A percentile compares a stretch with the other conserved stretches of the same genome.
Conservation (phyloP, 2,113 vertebrate species). For the Calidris pygmaea region DNA sequence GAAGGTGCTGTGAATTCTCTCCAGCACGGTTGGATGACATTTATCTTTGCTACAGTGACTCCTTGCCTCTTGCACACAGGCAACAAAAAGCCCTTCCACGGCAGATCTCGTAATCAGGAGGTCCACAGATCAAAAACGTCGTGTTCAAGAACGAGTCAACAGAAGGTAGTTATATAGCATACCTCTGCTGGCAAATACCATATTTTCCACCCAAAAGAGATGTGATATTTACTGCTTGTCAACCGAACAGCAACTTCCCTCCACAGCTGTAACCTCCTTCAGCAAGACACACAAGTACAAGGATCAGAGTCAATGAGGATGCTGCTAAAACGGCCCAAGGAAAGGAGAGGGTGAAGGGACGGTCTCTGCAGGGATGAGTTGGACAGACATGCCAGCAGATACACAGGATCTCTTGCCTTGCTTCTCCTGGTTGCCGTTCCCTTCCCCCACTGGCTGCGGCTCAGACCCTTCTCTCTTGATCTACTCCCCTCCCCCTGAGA, state of each 20-base stretch:
- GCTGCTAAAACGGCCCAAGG: background rate
- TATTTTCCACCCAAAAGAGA: background rate
- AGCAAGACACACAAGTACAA: background rate
- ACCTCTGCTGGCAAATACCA: background rate
- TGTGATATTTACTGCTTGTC: background rate
- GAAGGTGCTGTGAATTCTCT: constrained; percentile 26
- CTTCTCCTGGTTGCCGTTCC: constrained; percentile 2
- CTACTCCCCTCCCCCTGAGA: constrained; percentile 28
- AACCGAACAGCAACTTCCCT: background rate
- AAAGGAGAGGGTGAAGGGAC: background rate
- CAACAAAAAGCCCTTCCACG: background rate
- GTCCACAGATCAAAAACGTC: background rate
- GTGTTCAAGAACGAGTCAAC: background rate
- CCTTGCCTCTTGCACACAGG: background rate
- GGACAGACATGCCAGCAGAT: background rate
- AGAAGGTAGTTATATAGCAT: background rate
- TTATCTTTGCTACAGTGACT: background rate
- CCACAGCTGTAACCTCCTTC: background rate
- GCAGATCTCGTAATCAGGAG: background rate
- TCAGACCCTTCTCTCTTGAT: constrained; percentile 23
- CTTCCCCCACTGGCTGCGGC: background rate
- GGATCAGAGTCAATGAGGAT: background rate
- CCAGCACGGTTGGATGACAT: constrained; percentile 11
- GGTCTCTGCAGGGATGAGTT: background rate
- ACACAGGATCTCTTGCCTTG: background rate